Base-by-base conservation (phyloP, 1,140 invertebrate genomes). In the Babylonia areolata region DNA sequence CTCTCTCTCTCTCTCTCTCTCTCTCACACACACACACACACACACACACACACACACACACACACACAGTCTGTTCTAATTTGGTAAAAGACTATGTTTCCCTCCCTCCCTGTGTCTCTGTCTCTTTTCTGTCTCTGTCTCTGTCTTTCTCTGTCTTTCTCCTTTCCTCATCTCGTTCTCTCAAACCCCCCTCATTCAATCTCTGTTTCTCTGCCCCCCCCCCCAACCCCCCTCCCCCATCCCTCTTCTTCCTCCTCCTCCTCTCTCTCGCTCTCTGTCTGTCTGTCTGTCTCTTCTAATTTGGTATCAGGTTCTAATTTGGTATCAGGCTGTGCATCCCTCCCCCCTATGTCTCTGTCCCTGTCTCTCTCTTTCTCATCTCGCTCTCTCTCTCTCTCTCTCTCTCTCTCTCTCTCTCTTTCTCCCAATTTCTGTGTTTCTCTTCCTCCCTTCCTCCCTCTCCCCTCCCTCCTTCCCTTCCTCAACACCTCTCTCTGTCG, bases 301-400 rank as follows among this genome's bases (percentile, higher is more conserved):
- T 23, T 64, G 6, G 6, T 20, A 51, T n/a, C n/a, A n/a, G n/a
- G n/a, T n/a, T n/a, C n/a, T n/a, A n/a, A n/a, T n/a, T n/a, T n/a
- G n/a, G n/a, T n/a, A n/a, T n/a, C n/a, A n/a, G n/a, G n/a, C n/a
- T 51, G 46, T 51, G 6, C 20, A 51, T 51, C 46, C 58, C 23
- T 20, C 23, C 58, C 23, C 58, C 23, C 58, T 64, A 17, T 23
- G 9, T 64, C 58, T 64, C 58, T 64, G 9, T 64, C 58, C 23
- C 58, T 64, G 9, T 64, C 9, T 23, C 58, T 64, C 58, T 64
- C 58, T 64, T 28, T 23, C 20, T 20, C 23, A 6, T 64, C 58
- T 64, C 58, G 9, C 58, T 64, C 58, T 64, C 58, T 64, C 58
- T 64, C 58, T 64, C 58, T 64, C 58, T 64, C 58, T 64, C 58